These are phyloP conservation scores for Coilia nasus DNA, from an alignment of 2,797 vertebrate genomes.

Conservation along the genomic window DNA sequence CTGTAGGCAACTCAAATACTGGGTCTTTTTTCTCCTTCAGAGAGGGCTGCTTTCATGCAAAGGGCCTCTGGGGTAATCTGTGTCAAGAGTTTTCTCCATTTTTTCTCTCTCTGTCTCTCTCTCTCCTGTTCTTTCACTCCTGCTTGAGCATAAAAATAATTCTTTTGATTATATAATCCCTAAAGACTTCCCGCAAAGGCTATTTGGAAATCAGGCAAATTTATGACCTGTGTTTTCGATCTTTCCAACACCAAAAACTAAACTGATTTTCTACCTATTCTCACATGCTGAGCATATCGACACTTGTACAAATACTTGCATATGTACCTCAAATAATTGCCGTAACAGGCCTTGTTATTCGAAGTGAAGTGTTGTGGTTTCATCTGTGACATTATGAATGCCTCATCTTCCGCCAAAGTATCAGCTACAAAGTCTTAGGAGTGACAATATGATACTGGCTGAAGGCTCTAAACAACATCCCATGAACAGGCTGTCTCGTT, in stretches of 20 bases:
- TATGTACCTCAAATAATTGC: not conserved
- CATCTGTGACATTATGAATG: not conserved
- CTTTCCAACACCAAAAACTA: conserved; percentile 29
- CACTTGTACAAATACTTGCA: not conserved
- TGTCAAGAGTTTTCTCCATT: conserved; percentile 62
- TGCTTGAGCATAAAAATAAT: conserved; percentile 67
- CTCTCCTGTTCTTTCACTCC: conserved; percentile 59
- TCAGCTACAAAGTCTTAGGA: not conserved
- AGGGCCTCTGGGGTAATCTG: conserved; percentile 77
- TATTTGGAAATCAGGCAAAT: conserved; percentile 66
- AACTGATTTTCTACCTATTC: not conserved
- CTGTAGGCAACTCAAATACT: conserved; percentile 75
- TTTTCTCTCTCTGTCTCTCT: conserved; percentile 48
- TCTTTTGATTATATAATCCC: conserved; percentile 75
- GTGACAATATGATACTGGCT: not conserved
- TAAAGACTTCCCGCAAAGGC: conserved; percentile 66
- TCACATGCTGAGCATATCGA: not conserved
- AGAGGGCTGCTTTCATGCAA: conserved; percentile 73
- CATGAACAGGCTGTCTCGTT: not conserved
- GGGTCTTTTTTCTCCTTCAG: conserved; percentile 55
- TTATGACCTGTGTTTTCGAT: conserved; percentile 37
- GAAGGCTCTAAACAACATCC: not conserved
- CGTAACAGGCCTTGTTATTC: not conserved
- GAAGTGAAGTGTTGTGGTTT: not conserved
- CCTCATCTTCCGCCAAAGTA: not conserved